Percentiles rank a stretch among this genome's conserved stretches.
Evolutionary conservation across 2,113 vertebrate genomes (phyloP).

Genomic region (Rhizomys pruinosus): DNA sequence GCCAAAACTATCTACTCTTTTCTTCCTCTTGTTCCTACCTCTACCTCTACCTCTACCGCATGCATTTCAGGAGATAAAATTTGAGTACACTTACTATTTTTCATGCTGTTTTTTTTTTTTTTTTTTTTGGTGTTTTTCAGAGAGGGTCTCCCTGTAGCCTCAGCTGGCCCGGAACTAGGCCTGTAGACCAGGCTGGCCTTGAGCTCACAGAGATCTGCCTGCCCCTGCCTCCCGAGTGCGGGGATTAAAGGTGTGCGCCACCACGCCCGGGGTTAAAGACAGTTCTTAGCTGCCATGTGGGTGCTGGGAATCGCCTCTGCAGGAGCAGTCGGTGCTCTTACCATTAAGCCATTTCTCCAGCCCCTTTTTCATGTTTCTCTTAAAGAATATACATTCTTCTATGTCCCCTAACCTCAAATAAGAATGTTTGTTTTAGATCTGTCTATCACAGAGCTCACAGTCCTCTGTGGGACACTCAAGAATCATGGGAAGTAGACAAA

Average conservation of each 20-base stretch:
- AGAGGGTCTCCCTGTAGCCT: no score
- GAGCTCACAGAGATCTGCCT: no score
- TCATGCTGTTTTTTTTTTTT: conserved; percentile 65
- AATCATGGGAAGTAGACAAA: conserved; percentile 7
- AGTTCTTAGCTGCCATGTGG: no score
- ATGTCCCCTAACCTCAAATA: neutral
- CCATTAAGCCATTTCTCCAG: no score
- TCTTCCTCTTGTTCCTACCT: conserved; percentile 1
- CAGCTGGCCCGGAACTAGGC: no score
- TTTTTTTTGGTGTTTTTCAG: no score
- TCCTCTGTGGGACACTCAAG: neutral
- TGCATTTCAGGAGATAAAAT: conserved; percentile 48
- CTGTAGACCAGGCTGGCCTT: no score
- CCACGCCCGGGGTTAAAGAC: no score
- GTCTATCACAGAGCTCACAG: conserved; percentile 22
- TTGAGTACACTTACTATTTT: neutral
- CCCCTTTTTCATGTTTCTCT: conserved; percentile 58
- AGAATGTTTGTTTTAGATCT: conserved; percentile 34
- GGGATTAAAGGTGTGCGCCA: no score
- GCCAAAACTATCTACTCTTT: neutral
- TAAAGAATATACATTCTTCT: conserved; percentile 37
- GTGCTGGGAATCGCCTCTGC: no score
- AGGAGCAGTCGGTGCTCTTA: no score
- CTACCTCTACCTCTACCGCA: conserved; percentile 49
- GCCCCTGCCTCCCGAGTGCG: no score